Evolutionary conservation across 2,888 invertebrate genomes (phyloP), one percentile per base, ranked within the genome.

Genomic region (Cloeon dipterum): DNA sequence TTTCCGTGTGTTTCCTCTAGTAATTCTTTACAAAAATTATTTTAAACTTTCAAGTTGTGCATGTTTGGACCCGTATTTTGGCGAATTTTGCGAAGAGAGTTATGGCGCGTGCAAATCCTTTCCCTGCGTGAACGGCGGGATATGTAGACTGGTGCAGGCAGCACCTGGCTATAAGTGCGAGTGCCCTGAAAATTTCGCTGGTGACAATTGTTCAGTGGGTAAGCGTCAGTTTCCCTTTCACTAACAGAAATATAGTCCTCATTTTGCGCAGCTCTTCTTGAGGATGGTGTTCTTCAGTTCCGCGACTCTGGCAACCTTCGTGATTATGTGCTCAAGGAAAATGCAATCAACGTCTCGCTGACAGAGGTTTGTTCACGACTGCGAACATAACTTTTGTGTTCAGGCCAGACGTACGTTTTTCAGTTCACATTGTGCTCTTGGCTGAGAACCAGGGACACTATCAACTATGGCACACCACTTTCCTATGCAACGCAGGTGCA

Each of bases 381-480:
- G 17, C 17, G 17, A 2, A 17, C 17, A 17, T 17, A 17, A 17
- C 17, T 17, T 3, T 3, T 17, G 17, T 17, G 17, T 17, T 17
- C 17, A 17, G 17, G 3, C 17, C 17, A 17, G 17, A 17, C 17
- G 17, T 17, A 17, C 17, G 17, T 17, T 17, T n/a, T n/a, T n/a
- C n/a, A 68, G 57, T 55, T 70, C 13, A 64, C 69, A 2, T 57
- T 66, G 25, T 70, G 73, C 45, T 56, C 70, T 32, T 75, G 74
- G 75, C 58, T 75, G 48, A 61, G 63, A 46, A 67, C 70, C 2
- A 49, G 52, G 18, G 73, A 74, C 46, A 61, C 53, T 10, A 59
- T 62, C 32, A 74, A 74, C 51, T 74, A 73, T 46, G 75, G 74
- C 10, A 73, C 74, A 1, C 59, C 72, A 5, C 52, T 75, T 21